phyloP scores from a whole-genome alignment of 2,888 invertebrate species.

The Melangyna quadrimaculata region DNA sequence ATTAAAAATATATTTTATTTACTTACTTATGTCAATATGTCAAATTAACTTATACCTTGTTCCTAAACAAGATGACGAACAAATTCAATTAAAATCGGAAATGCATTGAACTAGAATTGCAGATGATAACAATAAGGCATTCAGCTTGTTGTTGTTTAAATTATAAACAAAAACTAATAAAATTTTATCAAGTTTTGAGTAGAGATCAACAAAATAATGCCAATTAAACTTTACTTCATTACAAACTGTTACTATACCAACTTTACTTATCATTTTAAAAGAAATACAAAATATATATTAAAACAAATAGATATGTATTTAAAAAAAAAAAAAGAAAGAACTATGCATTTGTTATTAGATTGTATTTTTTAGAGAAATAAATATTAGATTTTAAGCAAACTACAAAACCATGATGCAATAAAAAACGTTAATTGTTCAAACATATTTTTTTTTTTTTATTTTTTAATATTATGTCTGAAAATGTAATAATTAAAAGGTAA shows the following conservation, averaged over 20 bases:
- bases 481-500: no score
- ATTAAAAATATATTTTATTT: background rate
- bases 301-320: background rate
- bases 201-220: constrained; percentile 36
- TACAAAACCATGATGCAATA: constrained; percentile 58
- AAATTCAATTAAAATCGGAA: background rate
- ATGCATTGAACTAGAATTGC: constrained; percentile 3
- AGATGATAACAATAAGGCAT: constrained; percentile 26
- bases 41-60: background rate
- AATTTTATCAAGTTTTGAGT: constrained; percentile 44
- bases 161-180: background rate
- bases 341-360: constrained; percentile 68
- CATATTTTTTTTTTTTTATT: background rate
- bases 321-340: constrained; percentile 31
- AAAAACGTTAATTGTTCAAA: constrained; percentile 66
- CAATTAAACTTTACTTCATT: constrained; percentile 39
- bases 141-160: constrained; percentile 42
- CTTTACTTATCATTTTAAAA: constrained; percentile 61
- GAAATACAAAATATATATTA: constrained; percentile 5
- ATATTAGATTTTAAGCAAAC: constrained; percentile 56
- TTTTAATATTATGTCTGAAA: background rate
- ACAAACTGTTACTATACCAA: constrained; percentile 56
- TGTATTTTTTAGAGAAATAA: constrained; percentile 65
- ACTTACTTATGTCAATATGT: background rate
- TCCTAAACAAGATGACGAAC: no score